Conservation (phyloP, 2,797 vertebrate genomes). For the Anguilla marmorata region DNA sequence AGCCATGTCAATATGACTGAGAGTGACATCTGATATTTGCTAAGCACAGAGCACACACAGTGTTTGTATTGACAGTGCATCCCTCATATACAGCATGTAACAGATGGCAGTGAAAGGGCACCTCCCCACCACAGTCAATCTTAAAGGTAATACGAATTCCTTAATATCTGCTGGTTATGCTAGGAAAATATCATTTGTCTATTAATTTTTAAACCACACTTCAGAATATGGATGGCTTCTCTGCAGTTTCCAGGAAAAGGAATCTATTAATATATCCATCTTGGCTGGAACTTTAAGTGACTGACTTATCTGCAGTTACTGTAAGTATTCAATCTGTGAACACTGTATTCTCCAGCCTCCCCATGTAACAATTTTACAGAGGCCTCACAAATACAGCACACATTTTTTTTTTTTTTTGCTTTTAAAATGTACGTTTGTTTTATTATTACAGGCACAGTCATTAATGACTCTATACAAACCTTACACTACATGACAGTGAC, state of each 20-base stretch:
- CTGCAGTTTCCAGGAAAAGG: neutral
- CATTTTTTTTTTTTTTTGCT: neutral
- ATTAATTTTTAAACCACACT: constrained; percentile 10
- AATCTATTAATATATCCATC: constrained; percentile 10
- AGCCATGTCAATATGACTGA: neutral
- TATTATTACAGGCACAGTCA: neutral
- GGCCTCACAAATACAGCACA: neutral
- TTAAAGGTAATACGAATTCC: neutral
- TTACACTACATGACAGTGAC: neutral
- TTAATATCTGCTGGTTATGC: neutral
- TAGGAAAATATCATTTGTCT: neutral
- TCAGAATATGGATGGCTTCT: neutral
- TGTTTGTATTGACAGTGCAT: constrained; percentile 24
- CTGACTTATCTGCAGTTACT: neutral
- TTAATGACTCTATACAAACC: neutral
- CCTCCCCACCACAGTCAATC: neutral
- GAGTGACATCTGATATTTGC: constrained; percentile 33
- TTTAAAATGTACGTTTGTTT: neutral
- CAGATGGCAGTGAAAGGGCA: constrained; percentile 5
- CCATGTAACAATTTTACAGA: neutral
- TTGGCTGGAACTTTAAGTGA: neutral
- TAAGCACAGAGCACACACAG: constrained; percentile 25
- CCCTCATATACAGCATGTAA: neutral
- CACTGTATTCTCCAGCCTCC: neutral
- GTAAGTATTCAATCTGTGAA: neutral